These are phyloP conservation scores for Drosophila punjabiensis DNA, from an alignment of 1,140 invertebrate species.

Conservation along the genomic window DNA sequence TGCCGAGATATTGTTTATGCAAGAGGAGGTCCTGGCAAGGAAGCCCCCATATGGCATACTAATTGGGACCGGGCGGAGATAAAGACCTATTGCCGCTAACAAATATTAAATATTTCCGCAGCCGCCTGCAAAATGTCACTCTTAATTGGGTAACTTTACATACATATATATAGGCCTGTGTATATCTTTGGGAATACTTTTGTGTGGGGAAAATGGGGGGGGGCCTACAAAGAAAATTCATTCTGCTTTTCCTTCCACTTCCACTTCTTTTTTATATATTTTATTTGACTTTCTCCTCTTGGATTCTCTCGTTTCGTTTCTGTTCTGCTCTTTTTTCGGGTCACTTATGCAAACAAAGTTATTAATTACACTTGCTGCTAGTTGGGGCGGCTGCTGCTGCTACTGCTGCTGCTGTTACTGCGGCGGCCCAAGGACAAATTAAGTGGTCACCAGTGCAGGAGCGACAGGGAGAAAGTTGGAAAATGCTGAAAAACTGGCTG, in stretches of 20 bases:
- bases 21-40: constrained; percentile 8
- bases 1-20: constrained; percentile 51
- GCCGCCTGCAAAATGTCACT: constrained; percentile 48
- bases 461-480: constrained; percentile 41
- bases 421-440: constrained; percentile 63
- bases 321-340: constrained; percentile 44
- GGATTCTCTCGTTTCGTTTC: constrained; percentile 22
- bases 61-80: constrained; percentile 33
- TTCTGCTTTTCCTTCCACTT: constrained; percentile 20
- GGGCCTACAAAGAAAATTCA: constrained; percentile 23
- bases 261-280: constrained; percentile 25
- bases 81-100: constrained; percentile 41
- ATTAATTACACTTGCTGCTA: constrained; percentile 72
- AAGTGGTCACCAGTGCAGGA: constrained; percentile 63
- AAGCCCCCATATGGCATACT: constrained; percentile 50
- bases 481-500: constrained; percentile 40
- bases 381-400: constrained; percentile 42
- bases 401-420: constrained; percentile 26
- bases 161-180: constrained; percentile 22
- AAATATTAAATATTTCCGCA: constrained; percentile 54
- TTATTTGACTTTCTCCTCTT: constrained; percentile 50
- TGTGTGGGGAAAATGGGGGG: not conserved
- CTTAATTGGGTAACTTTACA: constrained; percentile 47
- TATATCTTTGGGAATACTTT: constrained; percentile 46
- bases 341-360: constrained; percentile 74